Evolutionary conservation across 2,113 vertebrate genomes (phyloP), one percentile per base, ranked within the genome.

Genomic region (Ardeotis arabs): DNA sequence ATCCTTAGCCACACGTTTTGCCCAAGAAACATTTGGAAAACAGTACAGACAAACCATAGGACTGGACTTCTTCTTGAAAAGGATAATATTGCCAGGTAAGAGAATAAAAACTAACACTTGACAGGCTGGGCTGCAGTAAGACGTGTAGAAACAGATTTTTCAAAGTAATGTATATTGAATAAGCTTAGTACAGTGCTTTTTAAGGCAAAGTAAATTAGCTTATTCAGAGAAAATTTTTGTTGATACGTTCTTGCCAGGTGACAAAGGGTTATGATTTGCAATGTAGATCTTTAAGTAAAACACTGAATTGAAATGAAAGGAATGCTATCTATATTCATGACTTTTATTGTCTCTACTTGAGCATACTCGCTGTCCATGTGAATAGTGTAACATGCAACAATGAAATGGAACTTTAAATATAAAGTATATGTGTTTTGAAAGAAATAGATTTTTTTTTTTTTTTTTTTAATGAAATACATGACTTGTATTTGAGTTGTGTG

Each of bases 31-130:
- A n/a, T 99, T 99, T 98, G 99, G 99, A 97, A 99, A 99, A 97
- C 99, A 99, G 97, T 99, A 99, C 98, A 99, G 99, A 98, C 99
- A 99, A 98, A 99, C 99, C 93, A 98, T 99, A 95, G 99, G 99
- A 97, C 98, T 99, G 98, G 99, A 99, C 98, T 99, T 99, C 98
- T 99, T 99, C 98, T 98, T 99, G 98, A 99, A 99, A 98, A 99
- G 99, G 98, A 99, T 99, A 98, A 98, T 98, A 58, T 96, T 99
- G 98, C 99, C 99, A 99, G 99, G 99, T 99, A 98, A 99, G 98
- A 97, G 82, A 96, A 89, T 94, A 75, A 95, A 93, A 92, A 45
- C 22, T 74, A 49, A 70, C 24, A 41, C 50, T 81, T 81, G 87
- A 90, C 72, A 84, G 39, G 23, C 12, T 77, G 74, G 39, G 50